Evolutionary conservation across 1,140 invertebrate genomes (phyloP).

Genomic region (Wasmannia auropunctata): DNA sequence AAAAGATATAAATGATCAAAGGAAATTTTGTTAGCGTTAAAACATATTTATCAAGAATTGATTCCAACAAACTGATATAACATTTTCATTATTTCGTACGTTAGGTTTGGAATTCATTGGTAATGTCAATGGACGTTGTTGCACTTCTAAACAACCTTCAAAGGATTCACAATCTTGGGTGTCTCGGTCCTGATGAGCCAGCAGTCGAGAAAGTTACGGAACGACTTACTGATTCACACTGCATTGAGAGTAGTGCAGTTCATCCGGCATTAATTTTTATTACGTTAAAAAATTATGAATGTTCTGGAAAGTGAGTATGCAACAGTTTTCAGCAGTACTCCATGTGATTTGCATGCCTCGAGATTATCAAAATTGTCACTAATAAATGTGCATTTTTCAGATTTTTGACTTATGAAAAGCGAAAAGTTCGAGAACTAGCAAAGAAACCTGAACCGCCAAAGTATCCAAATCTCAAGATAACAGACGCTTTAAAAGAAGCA

Average conservation of each 20-base stretch:
- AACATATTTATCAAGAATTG: background rate
- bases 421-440: conserved; percentile 73
- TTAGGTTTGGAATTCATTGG: conserved; percentile 88
- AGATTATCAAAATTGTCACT: conserved; percentile 24
- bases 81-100: conserved; percentile 19
- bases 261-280: conserved; percentile 88
- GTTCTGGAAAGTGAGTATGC: conserved; percentile 85
- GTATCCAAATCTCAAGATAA: conserved; percentile 81
- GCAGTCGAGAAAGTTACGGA: conserved; percentile 82
- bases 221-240: conserved; percentile 81
- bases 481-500: conserved; percentile 80
- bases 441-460: conserved; percentile 65
- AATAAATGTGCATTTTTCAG: conserved; percentile 66
- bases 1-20: background rate
- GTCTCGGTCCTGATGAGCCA: conserved; percentile 84
- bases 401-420: conserved; percentile 77
- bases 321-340: background rate
- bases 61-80: background rate
- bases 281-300: conserved; percentile 86
- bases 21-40: background rate
- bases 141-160: conserved; percentile 87
- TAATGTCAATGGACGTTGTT: conserved; percentile 86
- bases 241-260: conserved; percentile 84
- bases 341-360: background rate
- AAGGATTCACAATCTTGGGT: conserved; percentile 88